Conservation (phyloP, 1,140 invertebrate genomes). For the Drosophila arizonae region DNA sequence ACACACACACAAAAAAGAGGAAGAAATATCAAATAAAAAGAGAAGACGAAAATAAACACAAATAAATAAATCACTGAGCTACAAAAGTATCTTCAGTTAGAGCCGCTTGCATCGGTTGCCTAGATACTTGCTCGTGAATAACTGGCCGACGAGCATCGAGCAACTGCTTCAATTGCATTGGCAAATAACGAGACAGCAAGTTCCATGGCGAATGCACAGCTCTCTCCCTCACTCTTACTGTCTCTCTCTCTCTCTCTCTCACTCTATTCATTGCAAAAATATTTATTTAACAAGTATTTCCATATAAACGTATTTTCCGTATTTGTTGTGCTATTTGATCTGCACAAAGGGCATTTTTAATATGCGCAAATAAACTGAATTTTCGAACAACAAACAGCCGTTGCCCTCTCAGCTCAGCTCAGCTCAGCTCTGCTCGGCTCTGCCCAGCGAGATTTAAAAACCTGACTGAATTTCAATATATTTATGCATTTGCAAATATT, state of each 20-base stretch:
- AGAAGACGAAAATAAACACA: conserved; percentile 6
- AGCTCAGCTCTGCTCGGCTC: background rate
- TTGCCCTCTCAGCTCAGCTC: background rate
- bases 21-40: conserved; percentile 14
- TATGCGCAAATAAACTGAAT: conserved; percentile 62
- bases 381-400: conserved; percentile 34
- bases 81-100: conserved; percentile 25
- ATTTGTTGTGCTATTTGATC: conserved; percentile 48
- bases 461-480: too few species aligned
- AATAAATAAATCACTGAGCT: conserved; percentile 27
- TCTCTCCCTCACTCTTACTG: conserved; percentile 28
- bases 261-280: conserved; percentile 70
- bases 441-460: background rate
- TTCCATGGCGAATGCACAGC: conserved; percentile 1
- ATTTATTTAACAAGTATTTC: conserved; percentile 71
- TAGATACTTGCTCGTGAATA: conserved; percentile 26
- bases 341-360: conserved; percentile 67
- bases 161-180: conserved; percentile 31
- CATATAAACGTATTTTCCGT: conserved; percentile 38
- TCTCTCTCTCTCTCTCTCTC: background rate
- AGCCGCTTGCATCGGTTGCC: conserved; percentile 29
- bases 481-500: too few species aligned
- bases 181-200: conserved; percentile 22
- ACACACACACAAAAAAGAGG: conserved; percentile 12
- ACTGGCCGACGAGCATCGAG: conserved; percentile 11